Base-by-base conservation (phyloP, 92 coral and sea anemone species). In the Phymanthus crucifer region DNA sequence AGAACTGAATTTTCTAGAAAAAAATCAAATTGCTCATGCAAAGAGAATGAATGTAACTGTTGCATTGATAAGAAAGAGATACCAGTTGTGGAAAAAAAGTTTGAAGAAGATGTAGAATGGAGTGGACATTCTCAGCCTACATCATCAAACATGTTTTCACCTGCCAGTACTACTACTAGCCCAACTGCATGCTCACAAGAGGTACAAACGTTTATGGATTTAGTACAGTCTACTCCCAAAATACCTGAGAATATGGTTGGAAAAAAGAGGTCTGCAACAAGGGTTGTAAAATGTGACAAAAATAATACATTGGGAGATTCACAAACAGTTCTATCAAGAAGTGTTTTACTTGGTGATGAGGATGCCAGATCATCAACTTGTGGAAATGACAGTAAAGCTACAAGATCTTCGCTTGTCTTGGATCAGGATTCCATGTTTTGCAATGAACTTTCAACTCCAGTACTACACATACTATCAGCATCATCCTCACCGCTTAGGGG, bases 171-270 rank as follows among this genome's bases (percentile, higher is more conserved):
- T 18, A 34, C 46, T 23, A 58, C 27, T 18, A 76, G 80, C 32
- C 80, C 80, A 11, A 8, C 58, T 26, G 26, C 40, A 18, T 69
- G 5, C 23, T 56, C 71, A 2, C 80, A 58, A 26, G 80, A 54
- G 27, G 37, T 66, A 16, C 37, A n/a, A 18, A 23, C 7, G n/a
- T 16, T 76, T 4, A 36, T 47, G n/a, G 87, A 71, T 19, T 73
- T 87, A 10, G 90, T 79, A 34, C 90, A 87, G 45, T 87, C 90
- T 31, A 87, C 90, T 0, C 90, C 90, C 19, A 87, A 87, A 65
- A 67, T 50, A 26, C 12, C 66, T 61, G 68, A 17, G 33, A 61
- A 61, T 12, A 61, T n/a, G 68, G 33, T 27, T 61, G 34, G 10
- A 11, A 18, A 11, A 61, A 27, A 61, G 33, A 29, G 19, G 68